Evolutionary conservation across 2,888 invertebrate genomes (phyloP).

Genomic region (Drosophila bunnanda): DNA sequence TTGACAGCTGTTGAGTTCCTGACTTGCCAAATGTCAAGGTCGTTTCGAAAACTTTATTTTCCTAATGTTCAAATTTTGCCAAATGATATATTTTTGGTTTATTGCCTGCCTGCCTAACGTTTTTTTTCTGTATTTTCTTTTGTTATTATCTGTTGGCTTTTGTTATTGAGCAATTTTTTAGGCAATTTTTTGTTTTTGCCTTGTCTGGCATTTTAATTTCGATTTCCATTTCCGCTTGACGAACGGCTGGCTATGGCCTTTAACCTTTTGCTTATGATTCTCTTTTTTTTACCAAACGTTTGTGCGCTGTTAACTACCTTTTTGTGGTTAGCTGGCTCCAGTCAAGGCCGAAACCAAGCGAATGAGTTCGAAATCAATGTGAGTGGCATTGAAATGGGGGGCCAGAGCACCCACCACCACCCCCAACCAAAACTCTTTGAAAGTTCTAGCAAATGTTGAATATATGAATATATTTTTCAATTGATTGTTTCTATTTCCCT

Average conservation of each 20-base stretch:
- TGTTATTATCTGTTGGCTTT: slow-evolving; percentile 15
- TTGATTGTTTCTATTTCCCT: not conserved
- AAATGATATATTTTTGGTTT: slow-evolving; percentile 7
- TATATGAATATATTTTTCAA: not conserved
- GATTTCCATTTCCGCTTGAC: slow-evolving; percentile 54
- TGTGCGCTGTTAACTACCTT: slow-evolving; percentile 29
- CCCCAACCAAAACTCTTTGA: not conserved
- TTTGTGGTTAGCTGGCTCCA: slow-evolving; percentile 26
- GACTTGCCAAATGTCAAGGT: slow-evolving; percentile 26
- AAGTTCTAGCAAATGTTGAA: slow-evolving; percentile 14
- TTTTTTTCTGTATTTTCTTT: slow-evolving; percentile 2
- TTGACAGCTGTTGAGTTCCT: not conserved
- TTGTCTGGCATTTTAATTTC: slow-evolving; percentile 7
- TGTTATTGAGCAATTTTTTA: slow-evolving; percentile 34
- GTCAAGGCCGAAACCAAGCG: slow-evolving; percentile 26
- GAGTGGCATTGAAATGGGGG: slow-evolving; percentile 53
- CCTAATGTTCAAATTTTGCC: slow-evolving; percentile 3
- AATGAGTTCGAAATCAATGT: slow-evolving; percentile 25
- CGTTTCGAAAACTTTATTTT: slow-evolving; percentile 5
- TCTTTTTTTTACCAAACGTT: slow-evolving; percentile 15
- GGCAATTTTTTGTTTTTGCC: slow-evolving; percentile 8
- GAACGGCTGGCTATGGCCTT: slow-evolving; percentile 45
- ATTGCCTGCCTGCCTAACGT: not conserved
- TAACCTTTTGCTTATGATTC: slow-evolving; percentile 47
- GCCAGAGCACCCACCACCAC: not conserved